A percentile compares a stretch with the other conserved stretches of the same genome.
phyloP scores from a whole-genome alignment of 2,888 invertebrate species.

The Peribatodes rhomboidaria region DNA sequence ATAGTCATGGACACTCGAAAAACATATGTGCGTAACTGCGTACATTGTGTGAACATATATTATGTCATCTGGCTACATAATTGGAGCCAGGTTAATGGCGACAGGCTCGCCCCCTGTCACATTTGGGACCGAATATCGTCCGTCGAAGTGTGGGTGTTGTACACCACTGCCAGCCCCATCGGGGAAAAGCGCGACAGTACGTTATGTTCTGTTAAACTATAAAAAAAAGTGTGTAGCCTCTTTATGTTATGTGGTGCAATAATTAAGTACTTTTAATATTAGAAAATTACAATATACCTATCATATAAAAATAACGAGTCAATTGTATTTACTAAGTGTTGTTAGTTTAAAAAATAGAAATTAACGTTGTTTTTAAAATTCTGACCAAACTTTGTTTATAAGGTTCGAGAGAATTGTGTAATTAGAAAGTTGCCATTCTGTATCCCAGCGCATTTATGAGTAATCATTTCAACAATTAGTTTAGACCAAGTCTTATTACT shows the following conservation, averaged over 20 bases:
- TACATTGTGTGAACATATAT: too few relatives aligned
- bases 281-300: constrained; percentile 38
- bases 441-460: constrained; percentile 21
- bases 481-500: background rate
- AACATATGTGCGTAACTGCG: too few relatives aligned
- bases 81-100: too few relatives aligned
- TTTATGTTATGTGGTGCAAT: constrained; percentile 60
- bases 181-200: too few relatives aligned
- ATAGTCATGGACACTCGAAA: too few relatives aligned
- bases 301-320: constrained; percentile 36
- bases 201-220: too few relatives aligned
- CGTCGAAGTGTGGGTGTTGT: too few relatives aligned
- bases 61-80: too few relatives aligned
- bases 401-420: constrained; percentile 24
- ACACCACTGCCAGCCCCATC: too few relatives aligned
- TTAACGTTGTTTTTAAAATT: constrained; percentile 37
- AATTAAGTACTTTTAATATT: constrained; percentile 46
- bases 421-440: constrained; percentile 29
- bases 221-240: constrained; percentile 36
- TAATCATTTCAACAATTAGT: background rate
- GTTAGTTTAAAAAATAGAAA: constrained; percentile 31
- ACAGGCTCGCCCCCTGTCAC: too few relatives aligned
- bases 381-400: constrained; percentile 43
- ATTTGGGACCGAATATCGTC: too few relatives aligned
- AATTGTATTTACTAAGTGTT: constrained; percentile 46